Evolutionary conservation across 2,797 vertebrate species (phyloP), one percentile per base, ranked within the genome.

Genomic region (Neostethus bicornis): DNA sequence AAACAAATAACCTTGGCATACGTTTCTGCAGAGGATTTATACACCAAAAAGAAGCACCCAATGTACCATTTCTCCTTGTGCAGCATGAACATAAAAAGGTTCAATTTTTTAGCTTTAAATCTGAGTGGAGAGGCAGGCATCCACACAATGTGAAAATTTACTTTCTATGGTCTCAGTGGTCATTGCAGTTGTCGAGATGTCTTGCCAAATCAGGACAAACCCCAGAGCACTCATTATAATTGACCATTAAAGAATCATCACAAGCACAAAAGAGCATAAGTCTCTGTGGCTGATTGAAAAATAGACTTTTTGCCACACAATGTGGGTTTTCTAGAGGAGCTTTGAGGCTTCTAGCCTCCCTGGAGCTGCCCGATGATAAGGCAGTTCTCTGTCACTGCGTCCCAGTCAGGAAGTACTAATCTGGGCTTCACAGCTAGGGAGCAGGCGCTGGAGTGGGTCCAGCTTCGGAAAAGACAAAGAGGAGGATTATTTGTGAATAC

Each of bases 361-460:
- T 6, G 49, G 48, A 77, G 67, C 62, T 80, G 54, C 32, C 1
- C 26, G 50, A 54, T 68, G 75, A 78, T 62, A 60, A 79, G 70
- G 68, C 48, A 57, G 59, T 53, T 53, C 73, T 29, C 37, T 52
- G 75, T 66, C 59, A 58, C 45, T 20, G 17, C 57, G 61, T 31
- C 68, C 60, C 66, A 67, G 75, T 61, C 63, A 66, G 72, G 51
- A 59, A 70, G 70, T 59, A 48, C 74, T 80, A 77, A 85, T 80
- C 76, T 58, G 67, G 57, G 53, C 70, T 19, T 13, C 4, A 19
- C 68, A 50, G 75, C 29, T 38, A 32, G 45, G 41, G 59, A 73
- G 58, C 39, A 12, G 46, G 37, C 34, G 29, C 34, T 70, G 75
- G 70, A 81, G 34, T 2, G 3, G 23, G 16, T 58, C 72, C 79